Conservation (phyloP, 2,888 invertebrate genomes). For the Tuta absoluta region DNA sequence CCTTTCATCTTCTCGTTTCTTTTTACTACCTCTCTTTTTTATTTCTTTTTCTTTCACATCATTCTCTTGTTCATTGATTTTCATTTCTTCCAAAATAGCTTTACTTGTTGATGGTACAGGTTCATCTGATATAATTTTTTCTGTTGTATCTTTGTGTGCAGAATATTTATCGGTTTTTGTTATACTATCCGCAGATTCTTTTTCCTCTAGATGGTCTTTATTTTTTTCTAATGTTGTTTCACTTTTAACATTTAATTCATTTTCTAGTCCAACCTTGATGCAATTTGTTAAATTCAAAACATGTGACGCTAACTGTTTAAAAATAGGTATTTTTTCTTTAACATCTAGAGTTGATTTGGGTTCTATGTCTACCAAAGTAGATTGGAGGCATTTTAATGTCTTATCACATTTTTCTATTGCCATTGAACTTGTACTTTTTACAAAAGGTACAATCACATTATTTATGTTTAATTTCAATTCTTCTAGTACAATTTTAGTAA, state of each 20-base stretch:
- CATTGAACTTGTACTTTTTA: conserved; percentile 35
- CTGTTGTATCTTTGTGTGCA: neutral
- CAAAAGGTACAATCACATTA: conserved; percentile 42
- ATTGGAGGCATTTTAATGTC: neutral
- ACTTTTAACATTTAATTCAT: conserved; percentile 21
- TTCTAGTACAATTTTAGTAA: conserved; percentile 67
- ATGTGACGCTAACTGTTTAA: conserved; percentile 53
- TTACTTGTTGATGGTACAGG: conserved; percentile 34
- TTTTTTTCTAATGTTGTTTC: conserved; percentile 10
- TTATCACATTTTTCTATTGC: neutral
- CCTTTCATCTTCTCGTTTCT: conserved; percentile 35
- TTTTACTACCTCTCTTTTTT: conserved; percentile 31
- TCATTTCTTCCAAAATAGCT: neutral
- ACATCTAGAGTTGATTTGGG: conserved; percentile 59
- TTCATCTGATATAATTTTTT: conserved; percentile 13
- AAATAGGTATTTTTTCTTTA: conserved; percentile 71
- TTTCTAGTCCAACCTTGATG: conserved; percentile 35
- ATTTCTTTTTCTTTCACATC: conserved; percentile 33
- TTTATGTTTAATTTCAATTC: conserved; percentile 55
- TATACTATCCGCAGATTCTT: neutral
- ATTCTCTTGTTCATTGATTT: neutral
- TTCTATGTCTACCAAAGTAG: conserved; percentile 48
- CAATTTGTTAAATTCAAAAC: conserved; percentile 43
- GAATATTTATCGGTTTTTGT: neutral
- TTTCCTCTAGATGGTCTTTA: conserved; percentile 30